Conservation (phyloP, 2,888 invertebrate species). For the Tromatobia lineatoria region DNA sequence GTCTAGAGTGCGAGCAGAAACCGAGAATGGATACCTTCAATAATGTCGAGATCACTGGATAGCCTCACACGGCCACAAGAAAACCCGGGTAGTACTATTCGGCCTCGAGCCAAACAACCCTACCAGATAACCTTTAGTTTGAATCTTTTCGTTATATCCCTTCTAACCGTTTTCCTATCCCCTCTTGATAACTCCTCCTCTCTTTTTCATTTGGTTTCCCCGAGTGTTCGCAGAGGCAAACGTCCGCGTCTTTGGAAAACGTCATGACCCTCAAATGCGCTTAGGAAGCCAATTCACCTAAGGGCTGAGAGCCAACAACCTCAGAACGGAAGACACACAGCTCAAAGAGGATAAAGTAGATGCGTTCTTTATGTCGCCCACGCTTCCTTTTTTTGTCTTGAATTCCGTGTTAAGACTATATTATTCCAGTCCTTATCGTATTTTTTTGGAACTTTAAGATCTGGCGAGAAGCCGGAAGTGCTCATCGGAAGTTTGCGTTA, state of each 20-base stretch:
- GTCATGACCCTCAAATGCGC: not conserved
- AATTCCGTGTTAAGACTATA: not conserved
- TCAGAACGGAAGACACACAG: not conserved
- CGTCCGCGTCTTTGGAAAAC: not conserved
- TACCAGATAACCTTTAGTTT: not conserved
- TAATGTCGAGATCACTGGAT: slow-evolving; percentile 51
- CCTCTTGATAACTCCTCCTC: not conserved
- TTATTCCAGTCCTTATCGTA: slow-evolving; percentile 12
- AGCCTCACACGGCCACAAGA: slow-evolving; percentile 21
- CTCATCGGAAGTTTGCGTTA: not conserved
- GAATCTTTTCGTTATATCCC: slow-evolving; percentile 10
- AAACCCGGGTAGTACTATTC: not conserved
- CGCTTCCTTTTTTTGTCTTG: not conserved
- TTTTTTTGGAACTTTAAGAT: not conserved
- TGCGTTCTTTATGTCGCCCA: not conserved
- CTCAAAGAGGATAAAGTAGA: not conserved
- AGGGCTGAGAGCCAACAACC: not conserved
- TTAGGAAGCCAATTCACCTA: slow-evolving; percentile 4
- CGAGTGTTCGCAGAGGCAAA: not conserved
- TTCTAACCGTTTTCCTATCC: not conserved
- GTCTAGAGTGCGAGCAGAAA: not conserved
- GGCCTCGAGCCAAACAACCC: not conserved
- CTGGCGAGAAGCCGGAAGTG: not conserved
- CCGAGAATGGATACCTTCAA: slow-evolving; percentile 37
- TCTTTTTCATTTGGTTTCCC: not conserved